Evolutionary conservation across 2,888 invertebrate genomes (phyloP), one percentile per base, ranked within the genome.

Genomic region (Octodonta nipae): DNA sequence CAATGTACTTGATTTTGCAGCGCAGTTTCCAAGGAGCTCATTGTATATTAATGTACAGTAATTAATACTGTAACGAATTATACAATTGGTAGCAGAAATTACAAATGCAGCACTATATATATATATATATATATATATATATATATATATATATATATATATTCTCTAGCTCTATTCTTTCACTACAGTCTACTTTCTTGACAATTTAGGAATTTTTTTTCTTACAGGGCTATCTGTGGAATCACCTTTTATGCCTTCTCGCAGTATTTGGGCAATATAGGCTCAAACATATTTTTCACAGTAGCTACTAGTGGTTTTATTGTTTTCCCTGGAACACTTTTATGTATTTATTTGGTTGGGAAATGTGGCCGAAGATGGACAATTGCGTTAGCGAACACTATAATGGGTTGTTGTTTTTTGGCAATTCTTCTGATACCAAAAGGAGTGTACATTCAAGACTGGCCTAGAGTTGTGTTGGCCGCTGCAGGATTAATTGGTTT

Each of bases 401-500:
- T 66, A 11, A 68, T 69, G 3, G 61, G 65, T 1, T 12, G 60
- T 2, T 71, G 70, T 49, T 70, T 70, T 36, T 38, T 72, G 26
- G 48, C 60, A 3, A 65, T 74, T 40, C 45, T 68, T 28, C 34
- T 63, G n/a, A 54, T 67, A 33, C 71, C 71, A 10, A 64, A 59
- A 49, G 61, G 63, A 30, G 36, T 32, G 16, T 66, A 53, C 41
- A 4, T 41, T 11, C 60, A 61, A 36, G 71, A 72, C 47, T 73
- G 71, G 69, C 67, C 68, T 4, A 62, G 67, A 41, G 55, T 76
- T 30, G 44, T 66, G 10, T 65, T 76, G 39, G 73, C 76, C 37
- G n/a, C n/a, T n/a, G n/a, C n/a, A n/a, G n/a, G 76, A 35, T 72
- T 78, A 46, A 69, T 73, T 29, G 73, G 77, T 36, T 66, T 76